Evolutionary conservation across 2,113 vertebrate genomes (phyloP).

Genomic region (cattle (Bos taurus)): DNA sequence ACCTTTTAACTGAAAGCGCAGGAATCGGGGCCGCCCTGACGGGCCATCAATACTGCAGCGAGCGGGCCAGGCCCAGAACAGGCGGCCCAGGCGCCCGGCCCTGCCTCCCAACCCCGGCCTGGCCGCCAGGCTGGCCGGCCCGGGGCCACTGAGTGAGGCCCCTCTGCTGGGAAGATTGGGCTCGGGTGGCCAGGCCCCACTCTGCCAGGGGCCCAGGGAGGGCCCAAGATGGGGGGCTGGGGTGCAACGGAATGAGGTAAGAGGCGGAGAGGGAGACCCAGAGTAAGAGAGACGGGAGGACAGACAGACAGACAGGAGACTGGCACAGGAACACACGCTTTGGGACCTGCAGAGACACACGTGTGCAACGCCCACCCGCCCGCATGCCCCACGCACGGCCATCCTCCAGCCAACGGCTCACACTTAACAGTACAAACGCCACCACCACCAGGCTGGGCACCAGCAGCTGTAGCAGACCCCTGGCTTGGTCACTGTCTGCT

Average conservation of each 20-base stretch:
- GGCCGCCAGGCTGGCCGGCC: rapidly evolving
- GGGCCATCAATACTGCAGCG: slow-evolving; percentile 85
- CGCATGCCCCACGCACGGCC: rapidly evolving
- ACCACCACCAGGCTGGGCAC: background rate
- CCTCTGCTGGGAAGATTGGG: rapidly evolving
- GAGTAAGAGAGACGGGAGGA: background rate
- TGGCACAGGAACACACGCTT: rapidly evolving
- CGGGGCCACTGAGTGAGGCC: rapidly evolving
- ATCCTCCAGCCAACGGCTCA: background rate
- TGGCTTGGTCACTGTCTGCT: rapidly evolving
- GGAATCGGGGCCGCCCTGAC: slow-evolving; percentile 90
- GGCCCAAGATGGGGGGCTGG: background rate
- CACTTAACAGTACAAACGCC: rapidly evolving
- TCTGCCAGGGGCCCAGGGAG: background rate
- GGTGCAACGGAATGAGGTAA: background rate
- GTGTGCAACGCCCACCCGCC: background rate
- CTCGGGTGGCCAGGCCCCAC: background rate
- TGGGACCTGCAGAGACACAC: rapidly evolving
- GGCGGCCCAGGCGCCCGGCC: background rate
- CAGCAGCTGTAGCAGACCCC: background rate
- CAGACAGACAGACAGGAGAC: rapidly evolving
- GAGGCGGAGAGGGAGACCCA: rapidly evolving
- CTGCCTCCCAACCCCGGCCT: rapidly evolving
- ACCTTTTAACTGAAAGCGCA: slow-evolving; percentile 99
- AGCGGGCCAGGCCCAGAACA: background rate